Conservation (phyloP, 2,888 invertebrate genomes). For the Bimastos eiseni region DNA sequence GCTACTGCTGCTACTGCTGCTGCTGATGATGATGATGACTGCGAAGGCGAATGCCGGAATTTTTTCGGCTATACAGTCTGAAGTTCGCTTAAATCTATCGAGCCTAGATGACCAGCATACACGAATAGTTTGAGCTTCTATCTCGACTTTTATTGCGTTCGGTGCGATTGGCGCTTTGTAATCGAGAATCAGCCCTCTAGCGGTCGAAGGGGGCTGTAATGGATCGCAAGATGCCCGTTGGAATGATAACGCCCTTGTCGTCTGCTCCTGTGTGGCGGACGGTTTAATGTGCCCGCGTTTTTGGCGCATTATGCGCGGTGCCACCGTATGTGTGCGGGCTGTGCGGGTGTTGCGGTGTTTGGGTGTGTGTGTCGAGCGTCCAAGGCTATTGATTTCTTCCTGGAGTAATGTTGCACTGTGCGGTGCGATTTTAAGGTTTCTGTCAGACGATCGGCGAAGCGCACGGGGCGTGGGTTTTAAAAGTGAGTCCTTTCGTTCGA, state of each 20-base stretch:
- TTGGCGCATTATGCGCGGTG: not conserved
- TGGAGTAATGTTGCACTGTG: not conserved
- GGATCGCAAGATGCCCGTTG: not conserved
- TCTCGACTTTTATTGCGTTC: not conserved
- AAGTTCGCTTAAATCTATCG: not conserved
- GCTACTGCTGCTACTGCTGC: too few species aligned
- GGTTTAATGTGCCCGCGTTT: not conserved
- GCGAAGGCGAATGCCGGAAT: not conserved
- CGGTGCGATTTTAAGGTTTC: not conserved
- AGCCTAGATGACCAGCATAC: not conserved
- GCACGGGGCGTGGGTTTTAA: not conserved
- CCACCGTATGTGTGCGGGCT: not conserved
- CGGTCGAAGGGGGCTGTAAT: not conserved
- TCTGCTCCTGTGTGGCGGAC: not conserved
- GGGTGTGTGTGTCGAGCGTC: not conserved
- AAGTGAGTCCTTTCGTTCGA: not conserved
- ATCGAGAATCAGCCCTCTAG: not conserved
- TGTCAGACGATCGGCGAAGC: not conserved
- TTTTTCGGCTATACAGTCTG: not conserved
- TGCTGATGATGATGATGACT: too few species aligned
- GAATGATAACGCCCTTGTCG: conserved; percentile 3
- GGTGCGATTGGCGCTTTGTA: not conserved
- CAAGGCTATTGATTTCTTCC: not conserved
- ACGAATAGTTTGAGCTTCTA: not conserved
- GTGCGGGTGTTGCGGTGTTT: not conserved